phyloP scores from a whole-genome alignment of 2,113 vertebrate genomes.

The Acanthochromis polyacanthus region DNA sequence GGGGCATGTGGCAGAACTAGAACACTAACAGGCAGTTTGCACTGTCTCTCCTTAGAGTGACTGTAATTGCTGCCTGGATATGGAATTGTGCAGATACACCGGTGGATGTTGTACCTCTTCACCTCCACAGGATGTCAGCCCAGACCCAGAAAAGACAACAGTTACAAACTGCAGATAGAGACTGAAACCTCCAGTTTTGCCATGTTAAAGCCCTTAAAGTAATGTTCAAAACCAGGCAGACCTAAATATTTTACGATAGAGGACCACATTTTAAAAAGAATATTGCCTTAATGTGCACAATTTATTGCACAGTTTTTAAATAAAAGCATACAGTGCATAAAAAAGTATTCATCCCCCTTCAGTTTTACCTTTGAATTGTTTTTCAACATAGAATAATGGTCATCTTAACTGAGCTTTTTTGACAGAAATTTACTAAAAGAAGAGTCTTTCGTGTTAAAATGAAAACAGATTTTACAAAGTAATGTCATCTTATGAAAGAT shows the following conservation, averaged over 20 bases:
- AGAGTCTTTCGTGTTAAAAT: too few relatives aligned
- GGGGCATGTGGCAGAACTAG: neutral
- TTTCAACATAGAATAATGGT: too few relatives aligned
- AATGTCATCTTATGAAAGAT: too few relatives aligned
- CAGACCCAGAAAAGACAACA: neutral
- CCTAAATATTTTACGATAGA: neutral
- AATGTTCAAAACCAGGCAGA: too few relatives aligned
- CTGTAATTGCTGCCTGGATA: neutral
- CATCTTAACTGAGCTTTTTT: too few relatives aligned
- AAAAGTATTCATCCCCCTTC: too few relatives aligned
- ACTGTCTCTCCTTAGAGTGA: neutral
- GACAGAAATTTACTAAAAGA: too few relatives aligned
- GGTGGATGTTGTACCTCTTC: constrained; percentile 8
- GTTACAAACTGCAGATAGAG: neutral
- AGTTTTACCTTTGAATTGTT: too few relatives aligned
- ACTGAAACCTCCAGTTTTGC: neutral
- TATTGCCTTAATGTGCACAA: too few relatives aligned
- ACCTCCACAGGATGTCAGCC: constrained; percentile 55
- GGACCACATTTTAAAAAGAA: neutral
- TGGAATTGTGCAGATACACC: neutral
- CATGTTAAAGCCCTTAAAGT: neutral
- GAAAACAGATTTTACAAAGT: too few relatives aligned
- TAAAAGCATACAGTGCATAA: too few relatives aligned
- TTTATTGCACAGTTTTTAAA: too few relatives aligned
- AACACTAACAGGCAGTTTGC: neutral